Conservation (phyloP, 2,888 invertebrate genomes). For the Monoplex corrugatus region DNA sequence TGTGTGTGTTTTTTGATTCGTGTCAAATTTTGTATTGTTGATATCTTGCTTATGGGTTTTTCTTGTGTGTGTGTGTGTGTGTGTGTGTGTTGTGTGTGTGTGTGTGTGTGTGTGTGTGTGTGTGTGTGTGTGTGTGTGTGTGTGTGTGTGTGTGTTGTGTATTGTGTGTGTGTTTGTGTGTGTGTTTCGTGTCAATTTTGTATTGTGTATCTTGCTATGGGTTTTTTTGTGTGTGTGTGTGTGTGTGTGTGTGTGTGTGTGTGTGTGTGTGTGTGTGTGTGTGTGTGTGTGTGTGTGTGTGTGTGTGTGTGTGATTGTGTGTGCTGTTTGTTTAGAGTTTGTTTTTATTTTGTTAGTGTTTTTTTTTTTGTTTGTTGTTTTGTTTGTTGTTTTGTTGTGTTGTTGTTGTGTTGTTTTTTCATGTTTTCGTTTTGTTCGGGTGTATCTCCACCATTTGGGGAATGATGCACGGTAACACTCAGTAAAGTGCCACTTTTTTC, state of each 20-base stretch:
- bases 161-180: neutral
- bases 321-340: neutral
- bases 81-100: neutral
- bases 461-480: too few species aligned
- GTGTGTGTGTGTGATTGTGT: neutral
- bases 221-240: slow-evolving; percentile 11
- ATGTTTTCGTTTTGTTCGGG: too few species aligned
- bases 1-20: neutral
- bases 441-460: too few species aligned
- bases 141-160: too few species aligned
- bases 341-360: too few species aligned
- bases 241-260: neutral
- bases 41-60: too few species aligned
- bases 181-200: too few species aligned
- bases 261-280: neutral
- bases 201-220: too few species aligned
- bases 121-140: neutral
- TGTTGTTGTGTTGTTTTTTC: neutral
- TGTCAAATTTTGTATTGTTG: too few species aligned
- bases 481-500: too few species aligned
- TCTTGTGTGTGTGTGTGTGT: neutral
- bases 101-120: neutral
- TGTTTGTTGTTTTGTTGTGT: too few species aligned
- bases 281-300: neutral
- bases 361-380: neutral